Percentiles rank a stretch among this genome's conserved stretches.
phyloP scores from a whole-genome alignment of 2,888 invertebrate genomes.

The Sphecodes monilicornis region DNA sequence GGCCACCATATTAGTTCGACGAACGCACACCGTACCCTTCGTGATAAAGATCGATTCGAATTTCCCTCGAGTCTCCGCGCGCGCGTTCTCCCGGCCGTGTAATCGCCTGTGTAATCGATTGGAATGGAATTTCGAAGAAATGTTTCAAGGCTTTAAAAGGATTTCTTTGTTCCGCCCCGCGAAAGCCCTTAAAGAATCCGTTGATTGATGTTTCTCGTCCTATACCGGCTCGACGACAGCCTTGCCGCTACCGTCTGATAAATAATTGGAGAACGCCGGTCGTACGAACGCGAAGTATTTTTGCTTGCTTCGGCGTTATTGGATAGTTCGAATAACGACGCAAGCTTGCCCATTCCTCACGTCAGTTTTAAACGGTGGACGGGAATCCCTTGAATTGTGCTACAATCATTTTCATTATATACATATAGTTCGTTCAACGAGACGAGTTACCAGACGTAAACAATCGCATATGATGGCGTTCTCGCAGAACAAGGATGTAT shows the following conservation, averaged over 20 bases:
- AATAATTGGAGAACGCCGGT: neutral
- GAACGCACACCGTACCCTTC: slow-evolving; percentile 15
- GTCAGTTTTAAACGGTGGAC: neutral
- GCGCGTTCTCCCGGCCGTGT: slow-evolving; percentile 8
- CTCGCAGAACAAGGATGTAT: too few species aligned
- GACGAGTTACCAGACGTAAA: too few species aligned
- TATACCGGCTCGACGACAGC: neutral
- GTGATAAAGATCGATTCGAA: slow-evolving; percentile 38
- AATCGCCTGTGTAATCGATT: slow-evolving; percentile 50
- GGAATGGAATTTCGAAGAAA: slow-evolving; percentile 51
- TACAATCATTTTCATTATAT: neutral
- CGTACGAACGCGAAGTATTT: neutral
- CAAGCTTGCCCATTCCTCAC: neutral
- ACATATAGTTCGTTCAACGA: too few species aligned
- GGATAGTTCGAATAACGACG: slow-evolving; percentile 6
- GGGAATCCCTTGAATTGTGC: neutral
- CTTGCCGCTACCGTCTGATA: slow-evolving; percentile 1
- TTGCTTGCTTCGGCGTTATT: neutral
- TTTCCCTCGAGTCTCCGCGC: slow-evolving; percentile 17
- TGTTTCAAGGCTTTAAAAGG: slow-evolving; percentile 9
- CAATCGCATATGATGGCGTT: too few species aligned
- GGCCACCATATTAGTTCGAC: slow-evolving; percentile 51
- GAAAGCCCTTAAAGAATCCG: neutral
- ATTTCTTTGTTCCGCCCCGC: slow-evolving; percentile 31
- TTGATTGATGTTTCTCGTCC: slow-evolving; percentile 11